Base-by-base conservation (phyloP, 1,140 invertebrate genomes). In the Elysia chlorotica region DNA sequence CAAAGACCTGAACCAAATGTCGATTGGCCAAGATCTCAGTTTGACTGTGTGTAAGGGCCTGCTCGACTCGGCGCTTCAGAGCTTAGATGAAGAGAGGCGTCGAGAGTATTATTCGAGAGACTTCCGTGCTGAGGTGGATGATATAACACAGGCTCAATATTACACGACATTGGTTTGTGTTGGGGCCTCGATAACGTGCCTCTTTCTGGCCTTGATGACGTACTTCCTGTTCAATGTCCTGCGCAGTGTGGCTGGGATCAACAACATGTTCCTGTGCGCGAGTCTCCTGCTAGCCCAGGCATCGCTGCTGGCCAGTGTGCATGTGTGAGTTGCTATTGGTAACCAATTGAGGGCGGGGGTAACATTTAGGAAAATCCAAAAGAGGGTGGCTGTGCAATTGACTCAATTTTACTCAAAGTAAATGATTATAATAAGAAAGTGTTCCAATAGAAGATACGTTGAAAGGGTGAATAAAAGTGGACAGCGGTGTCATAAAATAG, bases 261-360 rank as follows among this genome's bases (percentile, higher is more conserved):
- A 67, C 33, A 67, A 48, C 30, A 67, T 67, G 28, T 53, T 67
- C 19, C 21, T 67, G 48, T 67, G 31, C 35, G 41, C 10, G 17
- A 54, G 23, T 30, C 48, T 67, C 2, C 28, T 67, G 21, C 17
- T 67, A 10, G 41, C 65, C 25, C 65, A 67, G 28, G 3, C 48
- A 3, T 33, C 5, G 23, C 28, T 67, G 41, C 65, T 67, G 25
- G 36, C 65, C 2, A 54, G n/a, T n/a, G n/a, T n/a, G n/a, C n/a
- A n/a, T n/a, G n/a, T n/a, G n/a, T n/a, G n/a, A n/a, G n/a, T n/a
- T n/a, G n/a, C n/a, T n/a, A n/a, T n/a, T n/a, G n/a, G n/a, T n/a
- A n/a, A n/a, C n/a, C n/a, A n/a, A n/a, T n/a, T n/a, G n/a, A n/a
- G n/a, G n/a, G n/a, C n/a, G n/a, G n/a, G n/a, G n/a, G n/a, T n/a